Evolutionary conservation across 2,797 vertebrate genomes (phyloP).

Genomic region (Amniataba percoides): DNA sequence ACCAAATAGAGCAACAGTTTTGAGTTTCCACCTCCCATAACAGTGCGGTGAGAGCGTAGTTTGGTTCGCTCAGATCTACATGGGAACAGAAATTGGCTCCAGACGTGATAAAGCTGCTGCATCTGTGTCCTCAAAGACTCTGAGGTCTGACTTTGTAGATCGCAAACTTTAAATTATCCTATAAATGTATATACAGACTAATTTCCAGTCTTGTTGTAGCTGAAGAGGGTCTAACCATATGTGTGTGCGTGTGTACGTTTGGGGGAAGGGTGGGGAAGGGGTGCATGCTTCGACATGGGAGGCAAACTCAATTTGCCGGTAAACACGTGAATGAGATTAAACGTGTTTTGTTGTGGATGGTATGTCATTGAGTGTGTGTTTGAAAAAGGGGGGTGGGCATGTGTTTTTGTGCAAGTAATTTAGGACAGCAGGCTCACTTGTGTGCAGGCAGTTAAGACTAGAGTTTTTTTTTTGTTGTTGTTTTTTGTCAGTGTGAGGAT

Average conservation of each 20-base stretch:
- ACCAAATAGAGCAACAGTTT: constrained; percentile 71
- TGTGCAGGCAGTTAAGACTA: constrained; percentile 32
- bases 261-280: background rate
- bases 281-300: constrained; percentile 31
- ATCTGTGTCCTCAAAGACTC: constrained; percentile 81
- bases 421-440: constrained; percentile 19
- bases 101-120: constrained; percentile 66
- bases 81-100: constrained; percentile 75
- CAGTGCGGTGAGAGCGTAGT: constrained; percentile 68
- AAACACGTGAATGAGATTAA: constrained; percentile 61
- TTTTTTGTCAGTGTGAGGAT: background rate
- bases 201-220: constrained; percentile 60
- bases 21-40: constrained; percentile 70
- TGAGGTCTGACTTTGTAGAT: constrained; percentile 82
- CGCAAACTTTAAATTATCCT: constrained; percentile 78
- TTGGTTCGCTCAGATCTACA: constrained; percentile 59
- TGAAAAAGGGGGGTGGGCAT: background rate
- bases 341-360: constrained; percentile 37
- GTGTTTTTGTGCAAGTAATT: constrained; percentile 20
- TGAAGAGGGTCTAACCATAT: constrained; percentile 18
- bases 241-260: constrained; percentile 4
- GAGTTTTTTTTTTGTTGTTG: constrained; percentile 8
- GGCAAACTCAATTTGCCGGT: constrained; percentile 60
- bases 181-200: constrained; percentile 74
- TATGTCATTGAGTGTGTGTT: constrained; percentile 18